Percentiles rank a stretch among this genome's conserved stretches.
Conservation (phyloP, 2,888 invertebrate genomes). For the Ormyrus nitidulus region DNA sequence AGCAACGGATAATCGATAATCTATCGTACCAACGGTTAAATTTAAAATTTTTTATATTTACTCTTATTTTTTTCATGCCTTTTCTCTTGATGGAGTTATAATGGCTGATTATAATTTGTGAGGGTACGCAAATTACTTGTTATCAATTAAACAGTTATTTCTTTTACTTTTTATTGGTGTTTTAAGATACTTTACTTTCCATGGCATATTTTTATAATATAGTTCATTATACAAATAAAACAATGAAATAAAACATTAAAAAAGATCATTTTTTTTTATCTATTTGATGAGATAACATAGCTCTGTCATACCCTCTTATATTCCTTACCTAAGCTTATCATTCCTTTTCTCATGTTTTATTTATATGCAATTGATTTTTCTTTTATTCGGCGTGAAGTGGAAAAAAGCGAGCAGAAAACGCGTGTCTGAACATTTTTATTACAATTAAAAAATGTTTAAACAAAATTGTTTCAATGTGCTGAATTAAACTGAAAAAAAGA, state of each 20-base stretch:
- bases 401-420: slow-evolving; percentile 32
- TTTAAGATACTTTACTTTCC: slow-evolving; percentile 7
- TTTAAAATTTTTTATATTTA: slow-evolving; percentile 3
- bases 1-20: neutral
- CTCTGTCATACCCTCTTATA: slow-evolving; percentile 31
- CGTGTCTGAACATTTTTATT: slow-evolving; percentile 7
- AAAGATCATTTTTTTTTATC: neutral
- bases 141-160: slow-evolving; percentile 3
- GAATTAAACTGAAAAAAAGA: slow-evolving; percentile 34
- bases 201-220: neutral
- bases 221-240: neutral
- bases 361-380: slow-evolving; percentile 1
- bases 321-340: slow-evolving; percentile 26
- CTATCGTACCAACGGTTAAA: neutral
- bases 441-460: slow-evolving; percentile 68
- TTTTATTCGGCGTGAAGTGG: slow-evolving; percentile 31
- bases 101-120: slow-evolving; percentile 18
- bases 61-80: slow-evolving; percentile 12
- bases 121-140: slow-evolving; percentile 18
- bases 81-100: slow-evolving; percentile 19
- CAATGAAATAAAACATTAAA: too few relatives aligned
- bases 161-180: neutral
- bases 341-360: slow-evolving; percentile 23
- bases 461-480: slow-evolving; percentile 58
- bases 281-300: slow-evolving; percentile 5